phyloP scores from a whole-genome alignment of 92 coral and sea anemone genomes.

The Pocillopora meandrina region DNA sequence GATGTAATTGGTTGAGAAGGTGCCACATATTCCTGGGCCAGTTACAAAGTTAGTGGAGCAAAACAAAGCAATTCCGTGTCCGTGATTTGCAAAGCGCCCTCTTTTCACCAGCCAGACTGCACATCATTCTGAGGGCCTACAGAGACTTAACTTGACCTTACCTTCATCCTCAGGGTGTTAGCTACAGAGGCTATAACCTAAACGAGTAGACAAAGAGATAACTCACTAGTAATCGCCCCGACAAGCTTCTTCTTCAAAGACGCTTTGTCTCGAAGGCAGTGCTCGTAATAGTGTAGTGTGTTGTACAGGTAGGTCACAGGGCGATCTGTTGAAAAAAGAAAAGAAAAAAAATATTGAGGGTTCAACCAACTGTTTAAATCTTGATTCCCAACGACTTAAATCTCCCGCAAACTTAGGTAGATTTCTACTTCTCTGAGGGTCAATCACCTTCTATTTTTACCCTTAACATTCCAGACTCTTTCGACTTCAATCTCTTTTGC shows the following conservation, averaged over 20 bases:
- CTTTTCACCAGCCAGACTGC: no score
- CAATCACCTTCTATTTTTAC: no score
- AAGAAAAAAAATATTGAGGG: background rate
- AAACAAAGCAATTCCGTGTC: background rate
- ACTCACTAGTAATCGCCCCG: conserved; percentile 85
- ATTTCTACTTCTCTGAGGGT: no score
- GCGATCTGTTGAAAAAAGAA: conserved; percentile 67
- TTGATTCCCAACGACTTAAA: background rate
- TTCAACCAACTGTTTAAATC: background rate
- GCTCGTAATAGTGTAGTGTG: conserved; percentile 91
- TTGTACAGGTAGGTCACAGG: conserved; percentile 94
- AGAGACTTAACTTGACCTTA: no score
- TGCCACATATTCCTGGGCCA: background rate
- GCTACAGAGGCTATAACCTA: background rate
- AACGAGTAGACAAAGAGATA: background rate
- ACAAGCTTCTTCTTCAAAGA: conserved; percentile 91
- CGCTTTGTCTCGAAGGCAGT: conserved; percentile 75
- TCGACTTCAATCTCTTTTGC: no score
- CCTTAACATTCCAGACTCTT: no score
- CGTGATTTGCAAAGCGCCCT: no score
- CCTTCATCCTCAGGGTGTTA: background rate
- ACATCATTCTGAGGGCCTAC: no score
- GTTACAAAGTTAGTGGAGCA: background rate
- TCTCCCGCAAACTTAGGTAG: background rate
- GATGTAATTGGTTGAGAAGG: no score